These are phyloP conservation scores for Adineta ricciae DNA, from an alignment of 2,888 invertebrate species.

Conservation along the genomic window DNA sequence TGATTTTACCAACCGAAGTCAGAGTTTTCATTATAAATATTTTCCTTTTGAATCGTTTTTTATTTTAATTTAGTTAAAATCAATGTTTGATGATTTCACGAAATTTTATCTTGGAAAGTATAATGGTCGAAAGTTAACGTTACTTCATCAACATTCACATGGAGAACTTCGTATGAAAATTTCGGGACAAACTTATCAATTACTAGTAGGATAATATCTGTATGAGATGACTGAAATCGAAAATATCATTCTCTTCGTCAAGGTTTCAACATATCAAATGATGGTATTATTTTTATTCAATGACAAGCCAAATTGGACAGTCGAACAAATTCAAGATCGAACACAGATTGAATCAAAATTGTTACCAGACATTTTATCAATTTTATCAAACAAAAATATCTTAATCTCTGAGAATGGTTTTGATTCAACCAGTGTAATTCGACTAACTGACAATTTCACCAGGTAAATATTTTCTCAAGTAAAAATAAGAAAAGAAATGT, in stretches of 20 bases:
- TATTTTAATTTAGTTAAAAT: constrained; percentile 62
- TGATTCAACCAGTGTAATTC: constrained; percentile 39
- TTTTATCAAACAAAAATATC: constrained; percentile 83
- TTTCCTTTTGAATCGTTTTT: background rate
- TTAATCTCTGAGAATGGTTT: constrained; percentile 52
- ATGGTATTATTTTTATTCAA: constrained; percentile 91
- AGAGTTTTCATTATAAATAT: constrained; percentile 34
- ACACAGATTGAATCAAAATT: constrained; percentile 70
- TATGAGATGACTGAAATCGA: no score
- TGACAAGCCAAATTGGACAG: constrained; percentile 70
- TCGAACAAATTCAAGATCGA: constrained; percentile 74
- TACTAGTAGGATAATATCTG: constrained; percentile 43
- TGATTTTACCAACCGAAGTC: constrained; percentile 61
- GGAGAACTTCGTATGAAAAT: constrained; percentile 91
- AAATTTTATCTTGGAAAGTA: constrained; percentile 90
- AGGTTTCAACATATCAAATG: constrained; percentile 98
- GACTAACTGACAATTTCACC: constrained; percentile 45
- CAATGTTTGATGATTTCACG: constrained; percentile 84
- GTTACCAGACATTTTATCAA: constrained; percentile 70
- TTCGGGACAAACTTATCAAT: constrained; percentile 61
- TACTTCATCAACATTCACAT: constrained; percentile 95
- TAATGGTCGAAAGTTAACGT: constrained; percentile 89
- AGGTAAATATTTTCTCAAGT: no score
- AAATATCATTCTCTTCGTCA: constrained; percentile 56
- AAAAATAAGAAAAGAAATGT: background rate